phyloP scores from a whole-genome alignment of 2,797 vertebrate species.

The Sebastes itinus region DNA sequence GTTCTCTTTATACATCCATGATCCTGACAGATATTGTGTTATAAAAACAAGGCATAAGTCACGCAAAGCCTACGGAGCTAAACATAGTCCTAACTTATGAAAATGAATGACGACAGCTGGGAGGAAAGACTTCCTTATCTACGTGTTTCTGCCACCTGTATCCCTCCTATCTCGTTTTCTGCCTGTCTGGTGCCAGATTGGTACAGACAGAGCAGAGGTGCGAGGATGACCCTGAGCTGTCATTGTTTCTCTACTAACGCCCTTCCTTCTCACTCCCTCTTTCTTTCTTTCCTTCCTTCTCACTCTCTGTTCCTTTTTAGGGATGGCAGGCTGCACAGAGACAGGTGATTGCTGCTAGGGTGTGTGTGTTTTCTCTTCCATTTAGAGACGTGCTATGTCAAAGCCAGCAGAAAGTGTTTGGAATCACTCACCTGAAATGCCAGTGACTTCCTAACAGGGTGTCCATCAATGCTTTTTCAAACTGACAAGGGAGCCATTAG shows the following conservation, averaged over 20 bases:
- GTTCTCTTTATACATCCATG: no score
- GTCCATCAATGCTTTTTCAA: constrained; percentile 60
- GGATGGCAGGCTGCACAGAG: constrained; percentile 45
- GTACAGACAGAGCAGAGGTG: constrained; percentile 60
- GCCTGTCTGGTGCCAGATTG: constrained; percentile 56
- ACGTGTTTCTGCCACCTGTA: constrained; percentile 43
- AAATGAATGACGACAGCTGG: constrained; percentile 50
- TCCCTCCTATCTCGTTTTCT: constrained; percentile 49
- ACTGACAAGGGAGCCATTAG: constrained; percentile 65
- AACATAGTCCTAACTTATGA: constrained; percentile 27
- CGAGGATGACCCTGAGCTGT: constrained; percentile 74
- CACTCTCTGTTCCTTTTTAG: constrained; percentile 32
- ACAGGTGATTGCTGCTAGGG: constrained; percentile 44
- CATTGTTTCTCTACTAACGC: constrained; percentile 64
- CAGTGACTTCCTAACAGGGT: constrained; percentile 59
- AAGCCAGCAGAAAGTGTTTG: constrained; percentile 59
- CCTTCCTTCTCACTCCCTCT: constrained; percentile 25
- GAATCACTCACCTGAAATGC: constrained; percentile 69
- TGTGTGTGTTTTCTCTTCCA: constrained; percentile 11
- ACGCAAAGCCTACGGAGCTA: constrained; percentile 17
- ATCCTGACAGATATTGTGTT: constrained; percentile 8
- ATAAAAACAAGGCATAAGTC: constrained; percentile 22
- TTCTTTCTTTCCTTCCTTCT: constrained; percentile 6
- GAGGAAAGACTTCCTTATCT: constrained; percentile 51
- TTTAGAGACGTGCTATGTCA: constrained; percentile 52